Percentiles rank a stretch among this genome's conserved stretches.
Evolutionary conservation across 2,888 invertebrate species (phyloP).

Genomic region (Scelioninae gen. 1): DNA sequence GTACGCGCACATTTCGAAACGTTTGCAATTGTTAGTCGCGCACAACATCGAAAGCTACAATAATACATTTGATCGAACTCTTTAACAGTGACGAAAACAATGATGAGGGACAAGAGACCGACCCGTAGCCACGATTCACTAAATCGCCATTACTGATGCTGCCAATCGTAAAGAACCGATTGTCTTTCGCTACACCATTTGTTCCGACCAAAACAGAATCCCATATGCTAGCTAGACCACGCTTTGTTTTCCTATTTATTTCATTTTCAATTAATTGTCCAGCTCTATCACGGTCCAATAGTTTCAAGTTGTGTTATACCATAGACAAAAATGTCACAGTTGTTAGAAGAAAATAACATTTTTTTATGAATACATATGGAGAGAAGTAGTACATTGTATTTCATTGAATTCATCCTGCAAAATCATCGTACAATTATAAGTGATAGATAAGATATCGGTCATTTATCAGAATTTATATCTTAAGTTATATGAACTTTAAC

Average conservation of each 20-base stretch:
- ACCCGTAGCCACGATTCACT: conserved; percentile 56
- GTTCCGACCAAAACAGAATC: conserved; percentile 38
- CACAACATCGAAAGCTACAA: conserved; percentile 64
- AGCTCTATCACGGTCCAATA: conserved; percentile 1
- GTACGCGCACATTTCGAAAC: not conserved
- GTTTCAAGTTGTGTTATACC: not conserved
- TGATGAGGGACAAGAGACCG: conserved; percentile 39
- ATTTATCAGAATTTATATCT: no score
- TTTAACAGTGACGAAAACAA: conserved; percentile 68
- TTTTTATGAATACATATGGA: no score
- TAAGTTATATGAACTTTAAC: no score
- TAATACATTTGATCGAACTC: conserved; percentile 68
- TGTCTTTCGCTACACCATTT: conserved; percentile 58
- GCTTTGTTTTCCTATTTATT: conserved; percentile 36
- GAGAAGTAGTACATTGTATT: no score
- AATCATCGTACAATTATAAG: no score
- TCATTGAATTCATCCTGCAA: no score
- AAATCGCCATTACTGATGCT: conserved; percentile 65
- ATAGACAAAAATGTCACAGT: no score
- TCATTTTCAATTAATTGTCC: conserved; percentile 31
- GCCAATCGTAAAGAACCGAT: conserved; percentile 64
- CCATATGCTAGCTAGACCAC: conserved; percentile 49
- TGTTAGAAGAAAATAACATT: no score
- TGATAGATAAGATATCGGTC: no score
- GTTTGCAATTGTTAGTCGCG: not conserved